A percentile compares a stretch with the other conserved stretches of the same genome.
Conservation (phyloP, 2,113 vertebrate genomes). For the Melanostigma gelatinosum region DNA sequence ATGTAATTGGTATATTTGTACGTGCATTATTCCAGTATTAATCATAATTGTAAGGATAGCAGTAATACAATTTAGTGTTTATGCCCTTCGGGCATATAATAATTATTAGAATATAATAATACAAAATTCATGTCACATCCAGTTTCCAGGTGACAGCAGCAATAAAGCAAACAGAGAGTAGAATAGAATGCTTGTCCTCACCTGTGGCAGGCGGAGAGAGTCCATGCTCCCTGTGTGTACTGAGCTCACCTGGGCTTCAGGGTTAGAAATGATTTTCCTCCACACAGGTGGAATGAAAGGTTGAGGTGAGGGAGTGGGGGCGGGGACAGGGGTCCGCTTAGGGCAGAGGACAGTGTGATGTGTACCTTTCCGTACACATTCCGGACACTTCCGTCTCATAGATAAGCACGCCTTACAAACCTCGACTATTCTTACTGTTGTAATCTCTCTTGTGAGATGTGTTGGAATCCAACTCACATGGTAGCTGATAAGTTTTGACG, state of each 20-base stretch:
- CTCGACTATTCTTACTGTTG: slow-evolving; percentile 41
- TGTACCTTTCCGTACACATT: slow-evolving; percentile 2
- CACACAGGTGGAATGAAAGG: slow-evolving; percentile 5
- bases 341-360: slow-evolving; percentile 28
- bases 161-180: neutral
- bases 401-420: slow-evolving; percentile 71
- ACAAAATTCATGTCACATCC: neutral
- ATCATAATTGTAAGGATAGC: neutral
- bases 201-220: slow-evolving; percentile 56
- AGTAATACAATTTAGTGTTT: neutral
- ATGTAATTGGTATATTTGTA: neutral
- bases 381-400: neutral
- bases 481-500: slow-evolving; percentile 40
- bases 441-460: slow-evolving; percentile 41
- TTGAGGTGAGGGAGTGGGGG: neutral
- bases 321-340: neutral
- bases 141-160: neutral
- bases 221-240: slow-evolving; percentile 55
- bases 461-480: slow-evolving; percentile 58
- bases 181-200: slow-evolving; percentile 43
- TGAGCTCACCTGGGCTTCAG: slow-evolving; percentile 36
- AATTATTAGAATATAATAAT: neutral
- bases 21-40: neutral
- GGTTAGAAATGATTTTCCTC: slow-evolving; percentile 20
- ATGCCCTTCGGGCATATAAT: neutral